Percentiles rank a stretch among this genome's conserved stretches.
These are phyloP conservation scores for Phoeniculus purpureus DNA, from an alignment of 2,797 vertebrate species.

Conservation along the genomic window DNA sequence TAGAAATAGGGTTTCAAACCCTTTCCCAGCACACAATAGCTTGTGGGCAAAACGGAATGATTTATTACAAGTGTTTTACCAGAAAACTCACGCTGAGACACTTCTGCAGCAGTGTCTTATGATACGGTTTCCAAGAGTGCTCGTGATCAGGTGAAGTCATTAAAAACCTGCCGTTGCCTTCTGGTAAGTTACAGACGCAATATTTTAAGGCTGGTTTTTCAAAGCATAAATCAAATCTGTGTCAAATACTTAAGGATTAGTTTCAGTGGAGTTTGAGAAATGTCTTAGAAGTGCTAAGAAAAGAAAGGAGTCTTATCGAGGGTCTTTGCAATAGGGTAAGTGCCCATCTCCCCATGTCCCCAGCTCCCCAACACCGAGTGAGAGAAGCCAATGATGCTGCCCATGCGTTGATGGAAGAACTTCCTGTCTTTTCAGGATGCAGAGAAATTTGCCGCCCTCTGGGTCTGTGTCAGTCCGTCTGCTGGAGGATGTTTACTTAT, in stretches of 20 bases:
- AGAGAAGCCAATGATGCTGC: neutral
- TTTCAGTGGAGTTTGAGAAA: slow-evolving; percentile 10
- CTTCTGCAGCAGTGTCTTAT: slow-evolving; percentile 13
- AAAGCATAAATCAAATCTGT: slow-evolving; percentile 24
- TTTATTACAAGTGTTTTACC: slow-evolving; percentile 69
- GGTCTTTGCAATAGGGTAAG: neutral
- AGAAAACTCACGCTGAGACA: slow-evolving; percentile 42
- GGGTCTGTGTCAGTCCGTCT: neutral
- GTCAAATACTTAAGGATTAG: neutral
- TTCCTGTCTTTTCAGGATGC: rapidly evolving
- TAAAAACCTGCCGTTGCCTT: slow-evolving; percentile 11
- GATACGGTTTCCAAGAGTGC: neutral
- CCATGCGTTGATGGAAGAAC: neutral
- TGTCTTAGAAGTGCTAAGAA: neutral
- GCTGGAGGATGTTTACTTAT: neutral
- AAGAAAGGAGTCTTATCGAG: neutral
- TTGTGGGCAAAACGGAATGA: slow-evolving; percentile 62
- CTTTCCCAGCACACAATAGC: slow-evolving; percentile 39
- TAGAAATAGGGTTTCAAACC: slow-evolving; percentile 48
- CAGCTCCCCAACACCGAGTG: neutral
- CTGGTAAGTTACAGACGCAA: slow-evolving; percentile 8
- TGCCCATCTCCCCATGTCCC: neutral
- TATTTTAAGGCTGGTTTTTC: neutral
- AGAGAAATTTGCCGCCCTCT: neutral
- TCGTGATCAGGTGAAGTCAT: slow-evolving; percentile 51